Evolutionary conservation across 2,888 invertebrate genomes (phyloP), one percentile per base, ranked within the genome.

Genomic region (Buathra laborator): DNA sequence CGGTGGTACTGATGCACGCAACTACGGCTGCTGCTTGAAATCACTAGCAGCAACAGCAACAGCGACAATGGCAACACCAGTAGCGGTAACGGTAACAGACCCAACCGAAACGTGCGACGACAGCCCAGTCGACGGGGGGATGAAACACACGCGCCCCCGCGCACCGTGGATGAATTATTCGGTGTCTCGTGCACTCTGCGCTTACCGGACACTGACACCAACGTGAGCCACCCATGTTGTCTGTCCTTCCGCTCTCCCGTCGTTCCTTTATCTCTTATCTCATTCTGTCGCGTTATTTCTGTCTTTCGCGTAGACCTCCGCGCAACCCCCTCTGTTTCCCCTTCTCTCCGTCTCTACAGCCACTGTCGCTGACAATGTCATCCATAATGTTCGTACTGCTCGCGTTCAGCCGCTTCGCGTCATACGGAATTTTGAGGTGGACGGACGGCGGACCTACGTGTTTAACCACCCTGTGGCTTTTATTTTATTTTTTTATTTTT

Each of bases 131-230:
- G 56, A 82, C 67, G 77, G 71, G 71, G 80, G 78, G 76, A 74
- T 67, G 75, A 76, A 83, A 81, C 24, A 66, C 43, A 44, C 56
- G 46, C 66, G 72, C 43, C 59, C 32, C 32, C 48, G 51, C 75
- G 70, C 62, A 71, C 44, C 64, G 59, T 89, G 91, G 90, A 93
- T 93, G 92, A 93, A 93, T 93, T 93, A 93, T 93, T 93, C 89
- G 91, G 92, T 92, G 91, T 92, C 92, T 91, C 91, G 84, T 91
- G 89, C 92, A 92, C 91, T 90, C 90, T 88, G 89, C 88, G 87
- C 87, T 89, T 89, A 81, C 86, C 87, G 90, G 37, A 87, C 89
- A 89, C 90, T 89, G 91, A 89, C 88, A 87, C 89, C 62, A 75
- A 81, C 83, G 72, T 68, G 74, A 74, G 74, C 51, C 53, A 29